Base-by-base conservation (phyloP, 1,140 invertebrate species). In the Drosophila repletoides region DNA sequence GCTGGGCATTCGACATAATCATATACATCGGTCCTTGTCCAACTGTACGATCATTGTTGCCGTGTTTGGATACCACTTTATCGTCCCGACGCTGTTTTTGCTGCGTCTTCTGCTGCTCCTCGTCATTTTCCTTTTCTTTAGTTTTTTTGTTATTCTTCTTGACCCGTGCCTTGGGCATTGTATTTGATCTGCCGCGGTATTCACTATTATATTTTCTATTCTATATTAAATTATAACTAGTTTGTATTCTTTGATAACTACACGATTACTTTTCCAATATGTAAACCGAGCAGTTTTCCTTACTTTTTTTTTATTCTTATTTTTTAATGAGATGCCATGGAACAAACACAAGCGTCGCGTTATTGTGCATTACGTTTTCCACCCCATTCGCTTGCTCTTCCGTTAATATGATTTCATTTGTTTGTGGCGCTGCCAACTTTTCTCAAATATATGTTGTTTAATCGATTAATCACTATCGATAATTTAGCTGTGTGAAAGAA, bases 1-100 rank as follows among this genome's bases (percentile, higher is more conserved):
- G 91, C 71, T 94, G 93, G 17, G 93, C 93, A 56, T 92, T 92
- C 59, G 91, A 90, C 75, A 94, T 92, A 86, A 94, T 92, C 66
- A 67, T 67, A 2, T 63, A 76, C 75, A 90, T 76, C 15, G 86
- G 61, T 0, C 63, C 72, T 10, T 79, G 67, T 28, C 60, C 46
- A 33, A 71, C 17, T 1, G 26, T 5, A 14, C 14, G 51, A 9
- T 45, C n/a, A 5, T 2, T 12, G 29, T 10, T 12, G 26, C 3
- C 6, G n/a, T n/a, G n/a, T n/a, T n/a, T n/a, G n/a, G n/a, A n/a
- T n/a, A n/a, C n/a, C n/a, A n/a, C 1, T 29, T 14, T 26, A 34
- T 10, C 31, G 4, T 4, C 6, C 17, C 22, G 22, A 10, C 7
- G 24, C 31, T 29, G 6, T 9, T 19, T n/a, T n/a, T n/a, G n/a